Base-by-base conservation (phyloP, 2,888 invertebrate species). In the Ditula angustiorana region DNA sequence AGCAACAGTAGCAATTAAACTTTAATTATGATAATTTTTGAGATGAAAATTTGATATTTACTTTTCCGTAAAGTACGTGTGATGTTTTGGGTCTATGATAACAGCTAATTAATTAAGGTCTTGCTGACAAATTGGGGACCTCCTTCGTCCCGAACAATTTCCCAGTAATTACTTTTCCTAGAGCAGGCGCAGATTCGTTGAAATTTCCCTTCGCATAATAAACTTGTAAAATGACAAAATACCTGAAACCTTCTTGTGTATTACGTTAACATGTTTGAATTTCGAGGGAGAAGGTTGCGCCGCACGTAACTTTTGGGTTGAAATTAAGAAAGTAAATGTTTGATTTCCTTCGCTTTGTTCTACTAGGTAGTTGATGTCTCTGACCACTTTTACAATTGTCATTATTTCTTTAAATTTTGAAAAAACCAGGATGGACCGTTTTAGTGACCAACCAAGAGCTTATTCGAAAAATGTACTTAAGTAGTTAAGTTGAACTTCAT, bases 81-180 rank as follows among this genome's bases (percentile, higher is more conserved):
- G 24, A 47, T 57, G 35, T 49, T n/a, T 35, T 19, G 55, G 53
- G 47, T 10, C 23, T 47, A 61, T 61, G 55, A 61, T 61, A 28
- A 33, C 46, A 49, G 24, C 55, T 47, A 61, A 61, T 61, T 56
- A 61, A 61, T 61, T 55, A 56, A 47, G 55, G 28, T 23, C 26
- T 23, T 26, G 49, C 55, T 37, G 47, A 61, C 55, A 37, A 61
- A 61, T 47, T 61, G 47, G 55, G 55, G 47, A 46, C 53, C 53
- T 11, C 30, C n/a, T 33, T 47, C 47, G 58, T 16, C 47, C 26
- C 35, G 26, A 47, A 55, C 47, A 28, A 5, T 26, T 55, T 35
- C 33, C 23, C n/a, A 33, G 46, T 61, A 47, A 61, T 61, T 61
- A 61, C 55, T 55, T 61, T 28, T 21, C 37, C 41, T 41, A 8